Conservation (phyloP, 2,113 vertebrate species). For the Heliornis fulica region DNA sequence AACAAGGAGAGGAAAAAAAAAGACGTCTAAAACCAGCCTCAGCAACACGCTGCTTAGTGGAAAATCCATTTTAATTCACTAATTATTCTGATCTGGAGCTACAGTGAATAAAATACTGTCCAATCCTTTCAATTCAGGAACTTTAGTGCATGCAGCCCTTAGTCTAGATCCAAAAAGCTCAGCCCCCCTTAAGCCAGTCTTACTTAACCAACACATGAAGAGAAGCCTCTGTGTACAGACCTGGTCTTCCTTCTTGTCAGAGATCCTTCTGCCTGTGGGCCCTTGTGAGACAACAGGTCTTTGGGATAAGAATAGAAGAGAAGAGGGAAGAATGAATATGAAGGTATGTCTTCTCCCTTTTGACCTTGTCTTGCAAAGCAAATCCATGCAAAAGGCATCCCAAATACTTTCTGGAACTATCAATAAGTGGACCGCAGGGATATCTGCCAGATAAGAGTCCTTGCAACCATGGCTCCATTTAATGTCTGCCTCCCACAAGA, state of each 20-base stretch:
- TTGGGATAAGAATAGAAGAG: neutral
- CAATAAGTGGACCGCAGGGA: neutral
- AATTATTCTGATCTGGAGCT: neutral
- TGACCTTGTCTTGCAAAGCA: neutral
- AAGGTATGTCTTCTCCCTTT: neutral
- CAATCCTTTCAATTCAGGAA: neutral
- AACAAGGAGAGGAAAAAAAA: neutral
- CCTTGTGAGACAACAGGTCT: neutral
- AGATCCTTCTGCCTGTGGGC: neutral
- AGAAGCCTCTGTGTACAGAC: neutral
- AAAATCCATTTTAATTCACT: slow-evolving; percentile 46
- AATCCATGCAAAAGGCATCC: neutral
- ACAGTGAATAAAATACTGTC: neutral
- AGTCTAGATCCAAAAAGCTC: neutral
- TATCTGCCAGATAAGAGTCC: neutral
- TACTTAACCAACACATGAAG: neutral
- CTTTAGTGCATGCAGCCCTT: neutral
- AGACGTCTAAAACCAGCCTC: slow-evolving; percentile 30
- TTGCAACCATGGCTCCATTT: neutral
- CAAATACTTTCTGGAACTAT: neutral
- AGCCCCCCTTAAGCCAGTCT: neutral
- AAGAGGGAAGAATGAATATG: neutral
- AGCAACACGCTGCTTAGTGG: neutral
- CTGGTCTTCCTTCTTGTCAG: neutral
- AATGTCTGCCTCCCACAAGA: neutral